Evolutionary conservation across 1,140 invertebrate species (phyloP).

Genomic region (Leucophenga varia): DNA sequence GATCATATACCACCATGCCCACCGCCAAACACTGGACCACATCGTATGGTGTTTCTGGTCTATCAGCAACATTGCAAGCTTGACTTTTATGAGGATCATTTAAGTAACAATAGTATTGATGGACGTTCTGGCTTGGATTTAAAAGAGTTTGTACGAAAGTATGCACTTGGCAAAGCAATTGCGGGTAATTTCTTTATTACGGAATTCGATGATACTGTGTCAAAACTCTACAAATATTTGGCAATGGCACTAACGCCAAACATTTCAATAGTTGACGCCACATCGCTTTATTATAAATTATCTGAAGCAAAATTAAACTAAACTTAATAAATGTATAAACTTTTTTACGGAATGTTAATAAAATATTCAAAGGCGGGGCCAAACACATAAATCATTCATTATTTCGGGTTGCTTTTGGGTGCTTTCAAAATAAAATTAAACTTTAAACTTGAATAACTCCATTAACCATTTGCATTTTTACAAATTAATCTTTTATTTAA

Average conservation of each 20-base stretch:
- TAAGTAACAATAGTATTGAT: slow-evolving; percentile 63
- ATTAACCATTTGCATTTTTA: neutral
- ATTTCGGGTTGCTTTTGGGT: too few relatives aligned
- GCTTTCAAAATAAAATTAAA: neutral
- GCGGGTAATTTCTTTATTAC: slow-evolving; percentile 87
- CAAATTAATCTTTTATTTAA: too few relatives aligned
- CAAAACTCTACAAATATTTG: slow-evolving; percentile 34
- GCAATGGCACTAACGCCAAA: too few relatives aligned
- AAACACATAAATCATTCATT: too few relatives aligned
- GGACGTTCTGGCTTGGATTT: slow-evolving; percentile 74
- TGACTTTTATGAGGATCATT: slow-evolving; percentile 34
- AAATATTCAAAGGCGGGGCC: neutral
- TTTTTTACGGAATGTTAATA: too few relatives aligned
- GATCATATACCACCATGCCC: slow-evolving; percentile 82
- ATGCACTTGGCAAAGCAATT: slow-evolving; percentile 76
- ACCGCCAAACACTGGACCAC: slow-evolving; percentile 73
- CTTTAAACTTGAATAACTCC: neutral
- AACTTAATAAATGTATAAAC: too few relatives aligned
- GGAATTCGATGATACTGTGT: slow-evolving; percentile 85
- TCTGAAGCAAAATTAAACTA: too few relatives aligned
- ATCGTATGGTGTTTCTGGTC: slow-evolving; percentile 87
- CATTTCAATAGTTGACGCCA: too few relatives aligned
- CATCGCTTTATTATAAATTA: too few relatives aligned
- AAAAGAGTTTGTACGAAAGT: slow-evolving; percentile 65
- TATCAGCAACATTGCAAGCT: slow-evolving; percentile 69